phyloP scores from a whole-genome alignment of 35 echinoderm and acorn worm genomes.

The Lytechinus pictus region DNA sequence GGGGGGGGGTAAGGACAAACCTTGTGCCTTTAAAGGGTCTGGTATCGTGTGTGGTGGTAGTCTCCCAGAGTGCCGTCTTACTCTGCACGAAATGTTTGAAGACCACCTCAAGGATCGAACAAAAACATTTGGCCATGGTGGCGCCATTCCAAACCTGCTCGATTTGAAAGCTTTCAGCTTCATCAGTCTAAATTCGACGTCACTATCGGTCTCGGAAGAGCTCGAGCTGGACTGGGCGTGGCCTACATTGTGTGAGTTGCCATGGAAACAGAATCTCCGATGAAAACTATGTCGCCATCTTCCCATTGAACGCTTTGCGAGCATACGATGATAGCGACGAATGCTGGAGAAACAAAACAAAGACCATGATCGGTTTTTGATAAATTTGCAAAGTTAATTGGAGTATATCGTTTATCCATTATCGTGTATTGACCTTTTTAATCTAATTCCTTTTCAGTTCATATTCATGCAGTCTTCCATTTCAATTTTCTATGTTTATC shows the following conservation, averaged over 20 bases:
- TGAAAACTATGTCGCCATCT: not conserved
- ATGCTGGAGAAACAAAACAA: not conserved
- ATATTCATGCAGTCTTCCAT: too few species aligned
- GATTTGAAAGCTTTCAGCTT: not conserved
- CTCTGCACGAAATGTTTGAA: not conserved
- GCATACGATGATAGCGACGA: slow-evolving; percentile 5
- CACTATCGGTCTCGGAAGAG: not conserved
- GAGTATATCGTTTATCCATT: too few species aligned
- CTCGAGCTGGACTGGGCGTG: not conserved
- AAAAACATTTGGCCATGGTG: not conserved
- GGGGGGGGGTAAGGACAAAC: not conserved
- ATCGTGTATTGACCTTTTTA: too few species aligned
- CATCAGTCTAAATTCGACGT: not conserved
- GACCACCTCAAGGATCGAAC: not conserved
- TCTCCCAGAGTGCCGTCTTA: not conserved
- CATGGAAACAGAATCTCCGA: not conserved
- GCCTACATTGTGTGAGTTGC: not conserved
- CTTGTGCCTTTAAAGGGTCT: not conserved
- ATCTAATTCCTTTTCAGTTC: too few species aligned
- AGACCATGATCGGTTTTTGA: not conserved
- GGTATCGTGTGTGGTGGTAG: not conserved
- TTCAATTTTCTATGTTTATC: too few species aligned
- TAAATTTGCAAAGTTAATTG: too few species aligned
- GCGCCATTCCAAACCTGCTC: not conserved
- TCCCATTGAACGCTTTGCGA: not conserved